Evolutionary conservation across 2,888 invertebrate genomes (phyloP), one percentile per base, ranked within the genome.

Genomic region (Sarcophaga subvicina): DNA sequence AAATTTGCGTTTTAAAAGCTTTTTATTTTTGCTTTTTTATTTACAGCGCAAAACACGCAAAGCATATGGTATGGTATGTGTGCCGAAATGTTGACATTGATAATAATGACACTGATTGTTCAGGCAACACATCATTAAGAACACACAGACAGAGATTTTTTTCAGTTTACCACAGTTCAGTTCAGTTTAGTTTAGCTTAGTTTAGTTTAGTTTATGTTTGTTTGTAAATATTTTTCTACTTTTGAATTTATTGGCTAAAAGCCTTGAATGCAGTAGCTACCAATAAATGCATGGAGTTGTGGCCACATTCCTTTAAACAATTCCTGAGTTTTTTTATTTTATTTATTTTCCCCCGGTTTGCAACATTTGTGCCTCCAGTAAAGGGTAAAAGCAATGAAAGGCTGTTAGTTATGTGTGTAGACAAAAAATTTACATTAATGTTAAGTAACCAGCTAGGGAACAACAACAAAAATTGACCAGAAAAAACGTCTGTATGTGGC

Each of bases 41-140:
- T 60, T 66, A 64, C 64, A 71, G 27, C 63, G 37, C 37, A 37
- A 37, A 20, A 47, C 70, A 75, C 62, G 70, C 64, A 78, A 63
- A n/a, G 64, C 54, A 49, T 22, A 20, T 45, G 22, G 6, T 70
- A 54, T 79, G 59, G 6, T 70, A 54, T 79, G 59, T 81, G 75
- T 80, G 80, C 79, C 73, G 73, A 66, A 83, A 81, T 83, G 81
- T 79, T 86, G 86, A 88, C 88, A 85, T 86, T 88, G 87, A 85
- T 87, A 87, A 87, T 85, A 87, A 87, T 87, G 85, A 85, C 88
- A 88, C 79, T 87, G 83, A 85, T 87, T 87, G 85, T 87, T 83
- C 86, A 80, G 67, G 82, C 80, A 87, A 87, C 83, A 87, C 87
- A 83, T 87, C 81, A 82, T 80, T 80, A 85, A 78, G 83, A 83